Conservation (phyloP, 1,140 invertebrate species). For the Hyphantria cunea region DNA sequence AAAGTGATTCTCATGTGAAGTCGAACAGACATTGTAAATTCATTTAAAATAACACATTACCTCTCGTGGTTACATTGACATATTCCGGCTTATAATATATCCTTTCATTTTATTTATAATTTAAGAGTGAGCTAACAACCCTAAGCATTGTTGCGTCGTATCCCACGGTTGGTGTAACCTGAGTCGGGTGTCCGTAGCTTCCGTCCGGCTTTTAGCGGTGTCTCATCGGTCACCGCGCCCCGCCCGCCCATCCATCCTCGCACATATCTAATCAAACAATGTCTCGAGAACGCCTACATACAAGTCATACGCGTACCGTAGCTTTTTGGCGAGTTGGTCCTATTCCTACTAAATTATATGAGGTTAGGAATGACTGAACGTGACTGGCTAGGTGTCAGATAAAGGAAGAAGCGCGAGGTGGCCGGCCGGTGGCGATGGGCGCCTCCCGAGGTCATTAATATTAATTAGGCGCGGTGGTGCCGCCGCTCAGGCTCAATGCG, state of each 20-base stretch:
- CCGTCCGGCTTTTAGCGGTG: constrained; percentile 80
- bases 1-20: too few relatives aligned
- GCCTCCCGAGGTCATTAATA: constrained; percentile 76
- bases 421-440: constrained; percentile 42
- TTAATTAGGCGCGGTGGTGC: constrained; percentile 76
- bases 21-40: too few relatives aligned
- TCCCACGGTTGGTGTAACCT: constrained; percentile 74
- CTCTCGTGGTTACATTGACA: too few relatives aligned
- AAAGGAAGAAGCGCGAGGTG: constrained; percentile 54
- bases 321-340: background rate
- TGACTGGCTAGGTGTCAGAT: constrained; percentile 54
- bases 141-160: constrained; percentile 60
- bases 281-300: constrained; percentile 16
- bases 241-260: constrained; percentile 41
- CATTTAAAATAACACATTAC: too few relatives aligned
- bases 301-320: background rate
- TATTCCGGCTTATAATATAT: too few relatives aligned
- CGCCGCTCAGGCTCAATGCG: constrained; percentile 62
- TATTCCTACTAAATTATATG: constrained; percentile 13
- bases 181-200: constrained; percentile 72
- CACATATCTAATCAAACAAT: constrained; percentile 36
- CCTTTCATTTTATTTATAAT: background rate
- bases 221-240: constrained; percentile 71
- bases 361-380: constrained; percentile 41
- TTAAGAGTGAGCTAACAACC: constrained; percentile 39